These are phyloP conservation scores for Andrena camellia DNA, from an alignment of 2,888 invertebrate genomes.

Conservation along the genomic window DNA sequence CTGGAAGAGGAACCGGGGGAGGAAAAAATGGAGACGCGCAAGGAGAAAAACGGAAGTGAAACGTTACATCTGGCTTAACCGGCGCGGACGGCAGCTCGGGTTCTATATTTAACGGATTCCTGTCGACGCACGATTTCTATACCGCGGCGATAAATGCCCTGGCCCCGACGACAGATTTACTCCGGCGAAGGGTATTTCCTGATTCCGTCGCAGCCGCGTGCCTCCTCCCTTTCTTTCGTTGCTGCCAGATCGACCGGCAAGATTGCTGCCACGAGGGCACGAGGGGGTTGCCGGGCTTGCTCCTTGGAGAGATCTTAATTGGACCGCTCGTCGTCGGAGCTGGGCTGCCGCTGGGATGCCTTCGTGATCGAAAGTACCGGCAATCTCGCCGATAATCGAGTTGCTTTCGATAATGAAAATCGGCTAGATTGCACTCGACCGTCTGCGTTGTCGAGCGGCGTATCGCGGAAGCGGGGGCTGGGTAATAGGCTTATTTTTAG, in stretches of 20 bases:
- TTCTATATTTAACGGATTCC: constrained; percentile 79
- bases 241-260: constrained; percentile 54
- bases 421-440: constrained; percentile 38
- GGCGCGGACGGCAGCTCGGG: constrained; percentile 68
- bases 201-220: constrained; percentile 47
- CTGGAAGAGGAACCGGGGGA: not conserved
- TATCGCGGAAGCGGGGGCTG: constrained; percentile 29
- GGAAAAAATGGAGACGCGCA: constrained; percentile 53
- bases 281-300: constrained; percentile 31
- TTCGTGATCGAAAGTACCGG: constrained; percentile 62
- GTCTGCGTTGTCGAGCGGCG: constrained; percentile 29
- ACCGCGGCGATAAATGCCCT: constrained; percentile 66
- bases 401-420: constrained; percentile 61
- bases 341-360: constrained; percentile 49
- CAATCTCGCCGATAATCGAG: constrained; percentile 62
- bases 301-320: constrained; percentile 71
- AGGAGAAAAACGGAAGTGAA: constrained; percentile 81
- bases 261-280: constrained; percentile 47
- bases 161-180: constrained; percentile 71
- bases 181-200: constrained; percentile 69
- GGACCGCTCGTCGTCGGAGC: constrained; percentile 61
- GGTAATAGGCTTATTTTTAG: constrained; percentile 36
- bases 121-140: constrained; percentile 73
- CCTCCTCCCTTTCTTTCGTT: constrained; percentile 49
- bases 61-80: constrained; percentile 82